Evolutionary conservation across 2,797 vertebrate genomes (phyloP).

Genomic region (Rhabdophis nuchalis): DNA sequence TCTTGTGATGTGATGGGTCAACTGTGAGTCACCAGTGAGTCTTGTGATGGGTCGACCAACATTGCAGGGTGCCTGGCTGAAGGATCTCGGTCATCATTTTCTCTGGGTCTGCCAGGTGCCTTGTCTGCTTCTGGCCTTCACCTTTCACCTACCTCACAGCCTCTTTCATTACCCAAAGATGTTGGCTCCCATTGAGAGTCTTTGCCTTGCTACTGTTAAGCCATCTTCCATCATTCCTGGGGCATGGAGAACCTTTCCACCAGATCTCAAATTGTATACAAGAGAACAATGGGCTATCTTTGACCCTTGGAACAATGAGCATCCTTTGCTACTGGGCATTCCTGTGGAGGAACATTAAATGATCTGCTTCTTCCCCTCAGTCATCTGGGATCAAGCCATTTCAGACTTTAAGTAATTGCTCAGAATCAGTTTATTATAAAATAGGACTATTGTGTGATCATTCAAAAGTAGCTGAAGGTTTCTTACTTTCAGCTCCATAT

Average conservation of each 20-base stretch:
- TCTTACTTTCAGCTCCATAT: not conserved
- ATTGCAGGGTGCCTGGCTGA: no score
- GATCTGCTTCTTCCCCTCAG: not conserved
- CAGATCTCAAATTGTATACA: not conserved
- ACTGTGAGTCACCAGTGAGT: no score
- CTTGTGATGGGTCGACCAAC: not conserved
- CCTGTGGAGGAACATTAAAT: not conserved
- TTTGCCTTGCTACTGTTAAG: not conserved
- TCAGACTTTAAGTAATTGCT: not conserved
- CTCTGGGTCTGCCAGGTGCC: not conserved
- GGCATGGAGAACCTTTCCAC: not conserved
- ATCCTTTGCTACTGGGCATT: not conserved
- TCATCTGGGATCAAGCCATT: not conserved
- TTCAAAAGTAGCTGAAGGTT: not conserved
- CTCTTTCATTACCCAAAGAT: constrained; percentile 70
- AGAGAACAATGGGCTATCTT: not conserved
- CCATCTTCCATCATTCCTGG: not conserved
- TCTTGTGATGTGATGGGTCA: no score
- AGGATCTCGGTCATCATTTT: not conserved
- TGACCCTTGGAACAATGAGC: not conserved
- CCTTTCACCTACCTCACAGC: constrained; percentile 18
- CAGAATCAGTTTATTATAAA: not conserved
- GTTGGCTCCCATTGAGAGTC: constrained; percentile 61
- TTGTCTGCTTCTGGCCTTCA: not conserved
- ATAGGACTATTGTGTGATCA: not conserved